Evolutionary conservation across 2,888 invertebrate genomes (phyloP).

Genomic region (Conistra vaccinii): DNA sequence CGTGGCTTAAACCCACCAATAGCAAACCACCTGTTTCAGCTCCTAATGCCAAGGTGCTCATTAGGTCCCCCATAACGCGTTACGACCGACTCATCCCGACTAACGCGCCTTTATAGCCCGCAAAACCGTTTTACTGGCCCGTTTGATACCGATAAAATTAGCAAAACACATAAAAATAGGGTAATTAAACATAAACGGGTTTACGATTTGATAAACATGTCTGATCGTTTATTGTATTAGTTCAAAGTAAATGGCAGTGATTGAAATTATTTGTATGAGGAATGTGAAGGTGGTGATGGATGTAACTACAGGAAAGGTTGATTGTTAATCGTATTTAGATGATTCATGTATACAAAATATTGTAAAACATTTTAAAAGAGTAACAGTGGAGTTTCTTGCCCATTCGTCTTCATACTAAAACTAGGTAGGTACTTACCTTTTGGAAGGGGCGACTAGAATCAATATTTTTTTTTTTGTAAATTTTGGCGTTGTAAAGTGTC

Average conservation of each 20-base stretch:
- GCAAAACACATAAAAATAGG: constrained; percentile 64
- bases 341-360: no score
- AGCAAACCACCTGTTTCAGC: constrained; percentile 16
- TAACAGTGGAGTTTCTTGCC: no score
- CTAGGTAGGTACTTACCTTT: no score
- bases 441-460: no score
- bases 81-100: constrained; percentile 60
- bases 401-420: no score
- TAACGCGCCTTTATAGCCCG: constrained; percentile 55
- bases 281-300: constrained; percentile 5
- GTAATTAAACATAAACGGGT: constrained; percentile 64
- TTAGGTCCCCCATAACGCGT: constrained; percentile 50
- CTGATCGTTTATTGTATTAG: constrained; percentile 44
- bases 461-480: no score
- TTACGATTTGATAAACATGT: constrained; percentile 62
- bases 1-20: background rate
- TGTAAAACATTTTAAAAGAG: no score
- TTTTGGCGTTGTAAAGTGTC: no score
- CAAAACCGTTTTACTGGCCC: constrained; percentile 59
- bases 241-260: constrained; percentile 36
- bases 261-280: constrained; percentile 31
- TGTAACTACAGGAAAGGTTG: background rate
- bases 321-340: background rate
- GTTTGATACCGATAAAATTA: constrained; percentile 65
- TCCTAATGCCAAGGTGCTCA: constrained; percentile 50